These are phyloP conservation scores for Rana temporaria DNA, from an alignment of 2,113 vertebrate species.

Conservation along the genomic window DNA sequence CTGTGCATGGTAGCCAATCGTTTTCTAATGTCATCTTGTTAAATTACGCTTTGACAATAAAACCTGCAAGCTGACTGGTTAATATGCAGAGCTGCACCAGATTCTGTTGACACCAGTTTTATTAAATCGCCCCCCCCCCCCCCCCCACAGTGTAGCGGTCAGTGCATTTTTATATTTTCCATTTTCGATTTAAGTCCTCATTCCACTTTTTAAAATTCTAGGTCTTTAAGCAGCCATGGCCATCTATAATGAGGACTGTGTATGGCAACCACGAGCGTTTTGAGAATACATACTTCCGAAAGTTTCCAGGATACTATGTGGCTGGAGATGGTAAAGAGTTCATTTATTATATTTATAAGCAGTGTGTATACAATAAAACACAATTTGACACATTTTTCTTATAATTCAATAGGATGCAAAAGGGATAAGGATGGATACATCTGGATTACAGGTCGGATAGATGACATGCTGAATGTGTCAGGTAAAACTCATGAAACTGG, in stretches of 20 bases:
- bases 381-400: slow-evolving; percentile 22
- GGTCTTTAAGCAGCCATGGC: slow-evolving; percentile 81
- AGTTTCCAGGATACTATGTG: slow-evolving; percentile 81
- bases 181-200: too few species aligned
- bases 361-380: background rate
- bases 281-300: slow-evolving; percentile 80
- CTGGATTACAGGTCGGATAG: slow-evolving; percentile 83
- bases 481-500: slow-evolving; percentile 59
- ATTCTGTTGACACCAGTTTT: too few species aligned
- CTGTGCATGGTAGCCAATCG: too few species aligned
- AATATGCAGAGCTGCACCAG: too few species aligned
- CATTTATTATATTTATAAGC: background rate
- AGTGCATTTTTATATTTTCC: background rate
- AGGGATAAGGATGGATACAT: slow-evolving; percentile 82
- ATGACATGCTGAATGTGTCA: slow-evolving; percentile 85
- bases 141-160: background rate
- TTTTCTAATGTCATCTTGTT: too few species aligned
- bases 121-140: too few species aligned
- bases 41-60: too few species aligned
- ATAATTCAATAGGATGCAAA: slow-evolving; percentile 70
- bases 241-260: slow-evolving; percentile 78
- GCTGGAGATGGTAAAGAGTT: slow-evolving; percentile 77
- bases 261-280: slow-evolving; percentile 76
- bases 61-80: too few species aligned
- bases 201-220: slow-evolving; percentile 52